These are phyloP conservation scores for Gephyroberyx darwinii DNA, from an alignment of 2,797 vertebrate genomes.

Conservation along the genomic window DNA sequence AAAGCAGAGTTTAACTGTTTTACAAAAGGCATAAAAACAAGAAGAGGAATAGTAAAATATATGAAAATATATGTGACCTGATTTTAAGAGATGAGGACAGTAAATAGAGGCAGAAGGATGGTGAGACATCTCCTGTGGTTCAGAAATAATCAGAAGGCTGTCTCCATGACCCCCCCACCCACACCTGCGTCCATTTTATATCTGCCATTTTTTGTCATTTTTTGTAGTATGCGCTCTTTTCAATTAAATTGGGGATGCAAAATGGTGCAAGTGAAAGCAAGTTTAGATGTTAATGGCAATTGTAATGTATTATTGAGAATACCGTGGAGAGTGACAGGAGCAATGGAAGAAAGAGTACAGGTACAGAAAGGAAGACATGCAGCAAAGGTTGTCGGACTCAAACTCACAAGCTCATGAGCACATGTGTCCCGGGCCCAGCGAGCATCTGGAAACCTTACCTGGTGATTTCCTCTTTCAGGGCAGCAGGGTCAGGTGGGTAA, in stretches of 20 bases:
- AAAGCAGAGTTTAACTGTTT: too few relatives aligned
- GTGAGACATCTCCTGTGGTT: too few relatives aligned
- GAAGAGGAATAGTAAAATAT: too few relatives aligned
- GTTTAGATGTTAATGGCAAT: background rate
- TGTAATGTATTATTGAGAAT: background rate
- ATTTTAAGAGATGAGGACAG: too few relatives aligned
- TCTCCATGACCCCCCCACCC: too few relatives aligned
- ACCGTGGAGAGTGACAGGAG: background rate
- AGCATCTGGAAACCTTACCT: conserved; percentile 77
- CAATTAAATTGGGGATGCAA: background rate
- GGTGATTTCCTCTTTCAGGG: conserved; percentile 97
- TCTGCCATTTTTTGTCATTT: background rate
- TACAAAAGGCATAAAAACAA: too few relatives aligned
- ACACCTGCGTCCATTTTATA: too few relatives aligned
- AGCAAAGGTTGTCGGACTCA: background rate
- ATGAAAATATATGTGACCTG: too few relatives aligned
- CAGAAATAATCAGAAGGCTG: too few relatives aligned
- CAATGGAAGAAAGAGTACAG: background rate
- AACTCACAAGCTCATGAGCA: background rate
- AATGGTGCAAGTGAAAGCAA: background rate
- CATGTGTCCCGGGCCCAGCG: background rate
- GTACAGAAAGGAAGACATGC: background rate
- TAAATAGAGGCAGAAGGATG: too few relatives aligned
- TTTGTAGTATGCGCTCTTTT: background rate
- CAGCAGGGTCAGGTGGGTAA: conserved; percentile 95